phyloP scores from a whole-genome alignment of 2,888 invertebrate genomes.

The Elmis aenea region DNA sequence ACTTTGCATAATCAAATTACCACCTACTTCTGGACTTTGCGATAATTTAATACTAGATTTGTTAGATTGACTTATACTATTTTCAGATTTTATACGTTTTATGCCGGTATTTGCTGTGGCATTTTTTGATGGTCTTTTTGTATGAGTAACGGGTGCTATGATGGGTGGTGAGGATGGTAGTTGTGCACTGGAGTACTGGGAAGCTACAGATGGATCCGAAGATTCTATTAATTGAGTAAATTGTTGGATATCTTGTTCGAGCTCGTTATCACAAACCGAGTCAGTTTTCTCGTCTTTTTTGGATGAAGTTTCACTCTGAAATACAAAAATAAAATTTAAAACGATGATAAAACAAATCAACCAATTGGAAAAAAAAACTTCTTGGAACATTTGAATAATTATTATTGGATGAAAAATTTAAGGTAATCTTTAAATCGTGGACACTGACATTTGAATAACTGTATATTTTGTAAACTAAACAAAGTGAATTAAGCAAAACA shows the following conservation, averaged over 20 bases:
- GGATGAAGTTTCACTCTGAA: conserved; percentile 41
- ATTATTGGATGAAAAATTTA: too few relatives aligned
- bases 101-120: conserved; percentile 21
- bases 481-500: too few relatives aligned
- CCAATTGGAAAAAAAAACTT: too few relatives aligned
- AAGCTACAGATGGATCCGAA: conserved; percentile 24
- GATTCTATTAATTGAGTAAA: conserved; percentile 38
- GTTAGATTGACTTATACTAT: conserved; percentile 2
- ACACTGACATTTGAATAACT: too few relatives aligned
- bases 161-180: conserved; percentile 12
- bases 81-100: conserved; percentile 31
- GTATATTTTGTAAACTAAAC: too few relatives aligned
- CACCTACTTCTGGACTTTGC: conserved; percentile 10
- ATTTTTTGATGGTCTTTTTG: conserved; percentile 29
- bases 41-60: not conserved
- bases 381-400: too few relatives aligned
- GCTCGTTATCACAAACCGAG: conserved; percentile 33
- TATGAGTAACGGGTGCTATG: conserved; percentile 10
- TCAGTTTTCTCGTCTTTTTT: conserved; percentile 41
- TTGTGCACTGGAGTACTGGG: conserved; percentile 18
- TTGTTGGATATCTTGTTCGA: conserved; percentile 34
- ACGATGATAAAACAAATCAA: not conserved
- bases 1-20: conserved; percentile 14
- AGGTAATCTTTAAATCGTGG: too few relatives aligned
- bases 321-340: conserved; percentile 8